Conservation (phyloP, 2,113 vertebrate species). For the Suricata suricatta region DNA sequence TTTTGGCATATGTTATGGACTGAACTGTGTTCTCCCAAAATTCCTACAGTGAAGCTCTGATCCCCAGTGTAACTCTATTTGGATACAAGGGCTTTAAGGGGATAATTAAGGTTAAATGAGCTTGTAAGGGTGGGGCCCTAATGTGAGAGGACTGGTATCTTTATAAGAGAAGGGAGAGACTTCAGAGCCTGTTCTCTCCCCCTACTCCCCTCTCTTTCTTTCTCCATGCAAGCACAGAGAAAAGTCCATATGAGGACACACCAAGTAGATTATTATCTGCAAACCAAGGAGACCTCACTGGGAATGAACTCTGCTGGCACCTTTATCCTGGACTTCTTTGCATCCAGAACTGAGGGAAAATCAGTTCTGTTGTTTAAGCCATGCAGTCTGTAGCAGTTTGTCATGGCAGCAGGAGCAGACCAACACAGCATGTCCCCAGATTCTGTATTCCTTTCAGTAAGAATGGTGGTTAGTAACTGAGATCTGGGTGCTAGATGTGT, state of each 20-base stretch:
- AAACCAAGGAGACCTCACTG: background rate
- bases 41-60: background rate
- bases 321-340: background rate
- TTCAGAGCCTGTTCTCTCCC: background rate
- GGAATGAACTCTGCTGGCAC: background rate
- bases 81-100: background rate
- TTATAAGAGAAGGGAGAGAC: background rate
- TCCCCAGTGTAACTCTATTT: background rate
- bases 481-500: rapidly evolving
- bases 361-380: background rate
- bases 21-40: background rate
- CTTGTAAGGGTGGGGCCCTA: background rate
- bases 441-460: background rate
- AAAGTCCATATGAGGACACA: background rate
- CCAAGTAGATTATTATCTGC: background rate
- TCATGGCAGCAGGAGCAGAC: background rate
- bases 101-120: background rate
- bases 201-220: background rate
- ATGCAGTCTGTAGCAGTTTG: background rate
- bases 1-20: background rate
- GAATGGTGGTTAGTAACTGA: background rate
- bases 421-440: background rate
- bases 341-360: background rate
- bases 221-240: background rate
- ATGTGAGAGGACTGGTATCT: background rate